Conservation (phyloP, 2,113 vertebrate genomes). For the Clarias batrachus region DNA sequence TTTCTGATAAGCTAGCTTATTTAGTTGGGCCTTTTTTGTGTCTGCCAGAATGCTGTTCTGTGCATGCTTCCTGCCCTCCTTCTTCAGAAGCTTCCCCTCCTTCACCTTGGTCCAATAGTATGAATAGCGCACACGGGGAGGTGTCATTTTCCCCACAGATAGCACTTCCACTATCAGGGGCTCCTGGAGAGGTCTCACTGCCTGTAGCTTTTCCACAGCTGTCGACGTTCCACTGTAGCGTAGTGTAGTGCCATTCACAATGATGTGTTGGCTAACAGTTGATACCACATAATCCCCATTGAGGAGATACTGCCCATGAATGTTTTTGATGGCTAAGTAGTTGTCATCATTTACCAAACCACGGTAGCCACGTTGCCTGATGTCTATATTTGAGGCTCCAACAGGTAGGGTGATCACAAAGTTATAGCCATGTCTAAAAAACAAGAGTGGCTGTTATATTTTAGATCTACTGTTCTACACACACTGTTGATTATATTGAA, state of each 20-base stretch:
- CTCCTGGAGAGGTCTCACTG: constrained; percentile 86
- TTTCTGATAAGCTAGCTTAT: constrained; percentile 37
- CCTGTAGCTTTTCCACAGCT: constrained; percentile 84
- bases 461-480: neutral
- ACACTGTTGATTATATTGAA: neutral
- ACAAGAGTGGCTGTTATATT: constrained; percentile 17
- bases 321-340: constrained; percentile 91
- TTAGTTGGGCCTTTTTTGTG: constrained; percentile 54
- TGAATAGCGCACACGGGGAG: constrained; percentile 93
- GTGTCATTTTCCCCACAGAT: constrained; percentile 96
- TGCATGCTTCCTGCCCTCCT: constrained; percentile 67
- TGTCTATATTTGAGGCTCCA: constrained; percentile 89
- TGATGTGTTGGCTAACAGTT: constrained; percentile 87
- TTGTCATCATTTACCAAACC: constrained; percentile 91
- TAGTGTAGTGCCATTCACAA: constrained; percentile 85
- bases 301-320: constrained; percentile 86
- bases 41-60: constrained; percentile 85
- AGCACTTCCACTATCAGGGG: constrained; percentile 89
- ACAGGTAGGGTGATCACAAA: constrained; percentile 91
- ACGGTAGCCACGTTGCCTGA: constrained; percentile 93
- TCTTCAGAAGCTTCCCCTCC: constrained; percentile 80
- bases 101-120: constrained; percentile 90
- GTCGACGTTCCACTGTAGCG: constrained; percentile 91
- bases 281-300: constrained; percentile 96
- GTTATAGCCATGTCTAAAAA: constrained; percentile 92